Conservation (phyloP, 1,140 invertebrate species). For the Drosophila obscura region DNA sequence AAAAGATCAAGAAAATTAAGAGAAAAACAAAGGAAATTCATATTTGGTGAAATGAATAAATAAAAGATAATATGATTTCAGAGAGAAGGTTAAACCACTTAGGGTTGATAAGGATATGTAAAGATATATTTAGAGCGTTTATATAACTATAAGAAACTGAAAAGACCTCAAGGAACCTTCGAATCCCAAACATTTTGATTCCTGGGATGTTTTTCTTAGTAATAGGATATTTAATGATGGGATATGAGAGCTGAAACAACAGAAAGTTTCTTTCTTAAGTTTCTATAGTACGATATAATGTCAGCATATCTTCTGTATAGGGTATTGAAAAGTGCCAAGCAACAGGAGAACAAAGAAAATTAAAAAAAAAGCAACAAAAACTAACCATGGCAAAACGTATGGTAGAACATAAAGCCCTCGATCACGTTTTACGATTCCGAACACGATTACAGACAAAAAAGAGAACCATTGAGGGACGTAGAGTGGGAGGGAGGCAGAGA, state of each 20-base stretch:
- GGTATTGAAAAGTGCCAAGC: conserved; percentile 50
- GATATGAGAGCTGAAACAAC: too few relatives aligned
- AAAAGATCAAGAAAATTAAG: not conserved
- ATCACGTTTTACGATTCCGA: conserved; percentile 79
- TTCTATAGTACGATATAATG: too few relatives aligned
- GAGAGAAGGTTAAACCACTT: too few relatives aligned
- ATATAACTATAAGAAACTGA: not conserved
- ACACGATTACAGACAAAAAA: conserved; percentile 67
- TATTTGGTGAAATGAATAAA: not conserved
- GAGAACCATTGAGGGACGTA: conserved; percentile 11
- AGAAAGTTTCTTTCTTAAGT: too few relatives aligned
- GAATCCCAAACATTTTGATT: too few relatives aligned
- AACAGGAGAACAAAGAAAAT: conserved; percentile 40
- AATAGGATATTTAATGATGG: too few relatives aligned
- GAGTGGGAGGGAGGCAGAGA: conserved; percentile 1
- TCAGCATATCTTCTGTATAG: conserved; percentile 16
- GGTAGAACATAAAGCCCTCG: conserved; percentile 75
- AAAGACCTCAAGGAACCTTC: too few relatives aligned
- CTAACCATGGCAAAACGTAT: conserved; percentile 62
- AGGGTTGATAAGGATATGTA: too few relatives aligned
- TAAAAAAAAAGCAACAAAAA: conserved; percentile 38
- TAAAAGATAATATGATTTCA: too few relatives aligned
- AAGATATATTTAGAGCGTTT: not conserved
- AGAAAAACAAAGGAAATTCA: conserved; percentile 10
- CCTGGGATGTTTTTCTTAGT: too few relatives aligned